phyloP scores from a whole-genome alignment of 2,113 vertebrate genomes.

The Parus major region DNA sequence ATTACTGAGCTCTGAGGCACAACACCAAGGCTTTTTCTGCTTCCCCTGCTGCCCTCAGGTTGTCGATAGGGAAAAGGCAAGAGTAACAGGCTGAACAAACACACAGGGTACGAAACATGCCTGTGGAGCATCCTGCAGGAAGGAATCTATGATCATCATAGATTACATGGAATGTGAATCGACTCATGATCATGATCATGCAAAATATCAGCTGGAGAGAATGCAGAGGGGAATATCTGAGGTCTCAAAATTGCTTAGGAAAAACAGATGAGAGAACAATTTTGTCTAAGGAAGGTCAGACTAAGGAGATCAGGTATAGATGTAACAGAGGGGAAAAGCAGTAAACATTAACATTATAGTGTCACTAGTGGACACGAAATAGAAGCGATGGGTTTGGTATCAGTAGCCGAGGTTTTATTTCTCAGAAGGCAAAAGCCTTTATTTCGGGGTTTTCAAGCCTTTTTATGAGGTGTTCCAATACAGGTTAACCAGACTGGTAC shows the following conservation, averaged over 20 bases:
- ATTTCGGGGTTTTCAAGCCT: too few relatives aligned
- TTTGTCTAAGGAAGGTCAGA: neutral
- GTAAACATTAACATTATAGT: neutral
- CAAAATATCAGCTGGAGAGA: neutral
- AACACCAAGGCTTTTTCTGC: neutral
- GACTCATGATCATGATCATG: neutral
- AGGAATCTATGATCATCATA: neutral
- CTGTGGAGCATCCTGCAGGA: neutral
- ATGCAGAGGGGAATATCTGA: neutral
- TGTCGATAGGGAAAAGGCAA: neutral
- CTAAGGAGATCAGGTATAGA: neutral
- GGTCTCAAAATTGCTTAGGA: neutral
- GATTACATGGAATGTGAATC: rapidly evolving
- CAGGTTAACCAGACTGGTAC: too few relatives aligned
- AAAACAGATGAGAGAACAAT: neutral
- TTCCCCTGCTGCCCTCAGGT: neutral
- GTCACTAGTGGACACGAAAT: too few relatives aligned
- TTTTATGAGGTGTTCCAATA: too few relatives aligned
- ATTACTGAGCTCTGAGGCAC: neutral
- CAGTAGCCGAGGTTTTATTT: too few relatives aligned
- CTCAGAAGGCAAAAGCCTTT: too few relatives aligned
- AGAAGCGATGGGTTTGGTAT: too few relatives aligned
- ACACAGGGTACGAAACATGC: neutral
- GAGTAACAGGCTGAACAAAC: neutral
- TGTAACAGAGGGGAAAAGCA: neutral